Conservation (phyloP, 2,888 invertebrate genomes). For the Panopea generosa region DNA sequence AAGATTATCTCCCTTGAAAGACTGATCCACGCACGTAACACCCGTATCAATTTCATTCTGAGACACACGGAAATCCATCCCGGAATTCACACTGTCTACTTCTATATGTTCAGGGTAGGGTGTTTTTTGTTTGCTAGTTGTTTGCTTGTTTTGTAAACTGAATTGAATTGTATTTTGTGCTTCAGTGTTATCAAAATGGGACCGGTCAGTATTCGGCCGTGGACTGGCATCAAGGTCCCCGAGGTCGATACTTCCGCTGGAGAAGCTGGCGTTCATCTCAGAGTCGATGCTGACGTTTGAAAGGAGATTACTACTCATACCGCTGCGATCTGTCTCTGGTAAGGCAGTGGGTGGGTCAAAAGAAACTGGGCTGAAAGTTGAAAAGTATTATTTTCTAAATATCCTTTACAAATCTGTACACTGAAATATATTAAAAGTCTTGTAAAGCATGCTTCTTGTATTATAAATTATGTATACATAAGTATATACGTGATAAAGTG, state of each 20-base stretch:
- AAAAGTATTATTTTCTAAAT: no score
- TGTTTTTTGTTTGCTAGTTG: slow-evolving; percentile 52
- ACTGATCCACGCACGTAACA: slow-evolving; percentile 11
- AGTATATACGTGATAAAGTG: no score
- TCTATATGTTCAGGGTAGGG: slow-evolving; percentile 71
- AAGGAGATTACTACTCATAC: slow-evolving; percentile 66
- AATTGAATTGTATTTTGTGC: slow-evolving; percentile 31
- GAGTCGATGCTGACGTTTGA: slow-evolving; percentile 81
- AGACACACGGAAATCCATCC: slow-evolving; percentile 30
- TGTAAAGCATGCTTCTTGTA: no score
- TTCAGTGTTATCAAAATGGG: slow-evolving; percentile 21
- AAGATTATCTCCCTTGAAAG: slow-evolving; percentile 23
- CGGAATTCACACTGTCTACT: slow-evolving; percentile 73
- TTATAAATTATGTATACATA: no score
- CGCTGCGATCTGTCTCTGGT: slow-evolving; percentile 31
- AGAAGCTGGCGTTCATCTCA: slow-evolving; percentile 73
- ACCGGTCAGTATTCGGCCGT: slow-evolving; percentile 34
- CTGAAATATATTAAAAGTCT: no score
- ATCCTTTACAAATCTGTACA: no score
- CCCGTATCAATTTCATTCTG: slow-evolving; percentile 6
- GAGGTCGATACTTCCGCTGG: slow-evolving; percentile 67
- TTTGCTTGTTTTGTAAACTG: slow-evolving; percentile 37
- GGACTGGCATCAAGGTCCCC: slow-evolving; percentile 67
- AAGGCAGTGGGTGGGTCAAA: no score
- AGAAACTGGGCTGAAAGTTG: no score